Percentiles rank a stretch among this genome's conserved stretches.
Conservation (phyloP, 2,888 invertebrate species). For the Pegoplata infirma region DNA sequence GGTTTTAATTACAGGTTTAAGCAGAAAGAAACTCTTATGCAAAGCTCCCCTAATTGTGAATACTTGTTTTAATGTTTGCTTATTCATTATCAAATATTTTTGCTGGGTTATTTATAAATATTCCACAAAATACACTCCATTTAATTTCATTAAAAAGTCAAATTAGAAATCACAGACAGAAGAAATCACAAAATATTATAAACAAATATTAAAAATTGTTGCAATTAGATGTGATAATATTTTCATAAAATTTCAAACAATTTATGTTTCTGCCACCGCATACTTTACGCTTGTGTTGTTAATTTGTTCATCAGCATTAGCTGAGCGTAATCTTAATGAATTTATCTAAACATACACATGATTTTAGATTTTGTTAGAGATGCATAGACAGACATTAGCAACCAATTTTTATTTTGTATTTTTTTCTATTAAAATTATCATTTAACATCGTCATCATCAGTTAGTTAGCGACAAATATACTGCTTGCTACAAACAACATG, state of each 20-base stretch:
- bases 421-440: slow-evolving; percentile 15
- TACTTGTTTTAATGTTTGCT: no score
- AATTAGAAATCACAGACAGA: background rate
- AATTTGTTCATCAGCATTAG: slow-evolving; percentile 33
- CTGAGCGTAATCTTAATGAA: slow-evolving; percentile 41
- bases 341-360: slow-evolving; percentile 16
- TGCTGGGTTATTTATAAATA: no score
- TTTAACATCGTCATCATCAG: slow-evolving; percentile 39
- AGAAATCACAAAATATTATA: background rate
- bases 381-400: background rate
- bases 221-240: background rate
- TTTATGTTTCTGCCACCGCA: background rate
- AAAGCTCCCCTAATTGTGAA: no score
- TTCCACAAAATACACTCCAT: background rate
- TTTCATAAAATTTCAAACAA: background rate
- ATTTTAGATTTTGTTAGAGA: background rate
- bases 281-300: slow-evolving; percentile 41
- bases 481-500: slow-evolving; percentile 7
- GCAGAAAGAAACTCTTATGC: no score
- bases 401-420: slow-evolving; percentile 20
- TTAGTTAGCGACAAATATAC: slow-evolving; percentile 32
- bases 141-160: background rate
- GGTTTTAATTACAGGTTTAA: no score
- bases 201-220: background rate
- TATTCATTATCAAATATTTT: no score